phyloP scores from a whole-genome alignment of 2,113 vertebrate genomes.

The Camelus bactrianus region DNA sequence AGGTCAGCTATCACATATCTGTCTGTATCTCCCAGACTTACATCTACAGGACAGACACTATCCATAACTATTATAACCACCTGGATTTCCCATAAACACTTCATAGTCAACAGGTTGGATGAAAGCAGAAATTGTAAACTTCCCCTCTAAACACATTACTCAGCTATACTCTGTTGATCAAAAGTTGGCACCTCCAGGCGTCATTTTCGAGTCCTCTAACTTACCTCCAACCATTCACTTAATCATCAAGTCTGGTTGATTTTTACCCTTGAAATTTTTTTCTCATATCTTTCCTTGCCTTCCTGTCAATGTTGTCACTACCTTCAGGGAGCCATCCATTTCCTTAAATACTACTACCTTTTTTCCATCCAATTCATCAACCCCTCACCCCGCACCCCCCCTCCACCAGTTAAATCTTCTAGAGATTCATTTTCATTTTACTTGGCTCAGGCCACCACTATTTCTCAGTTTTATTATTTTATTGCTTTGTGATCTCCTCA shows the following conservation, averaged over 20 bases:
- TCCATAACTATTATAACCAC: not conserved
- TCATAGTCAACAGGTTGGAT: not conserved
- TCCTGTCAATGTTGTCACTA: not conserved
- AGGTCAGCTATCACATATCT: not conserved
- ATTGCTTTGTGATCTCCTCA: not conserved
- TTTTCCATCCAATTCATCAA: not conserved
- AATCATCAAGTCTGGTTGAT: not conserved
- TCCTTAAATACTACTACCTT: not conserved
- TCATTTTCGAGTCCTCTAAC: not conserved
- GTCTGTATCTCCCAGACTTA: not conserved
- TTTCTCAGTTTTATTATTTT: not conserved
- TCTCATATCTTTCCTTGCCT: not conserved
- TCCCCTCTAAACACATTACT: not conserved
- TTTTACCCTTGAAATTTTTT: not conserved
- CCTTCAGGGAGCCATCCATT: not conserved
- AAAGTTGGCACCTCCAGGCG: not conserved
- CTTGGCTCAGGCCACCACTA: not conserved
- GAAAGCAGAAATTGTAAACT: constrained; percentile 9
- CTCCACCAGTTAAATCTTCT: not conserved
- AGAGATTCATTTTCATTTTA: not conserved
- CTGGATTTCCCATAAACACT: not conserved
- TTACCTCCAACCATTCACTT: not conserved
- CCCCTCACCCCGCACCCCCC: no score
- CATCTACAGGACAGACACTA: not conserved
- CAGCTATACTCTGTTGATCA: not conserved